Percentiles rank a stretch among this genome's conserved stretches.
Evolutionary conservation across 2,888 invertebrate species (phyloP).

Genomic region (Stenodema calcarata): DNA sequence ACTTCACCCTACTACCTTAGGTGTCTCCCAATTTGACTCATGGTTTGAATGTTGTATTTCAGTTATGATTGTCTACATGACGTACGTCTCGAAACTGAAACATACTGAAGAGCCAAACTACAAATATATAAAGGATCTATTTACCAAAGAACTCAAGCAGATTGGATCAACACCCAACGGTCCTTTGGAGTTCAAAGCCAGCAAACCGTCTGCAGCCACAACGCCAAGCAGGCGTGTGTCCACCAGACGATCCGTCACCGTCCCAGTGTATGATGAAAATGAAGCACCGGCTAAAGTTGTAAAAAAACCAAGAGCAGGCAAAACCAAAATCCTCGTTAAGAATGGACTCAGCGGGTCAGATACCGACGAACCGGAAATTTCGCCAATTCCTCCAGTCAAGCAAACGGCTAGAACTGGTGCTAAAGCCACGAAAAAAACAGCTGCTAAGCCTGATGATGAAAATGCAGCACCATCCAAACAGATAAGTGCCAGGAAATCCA

Average conservation of each 20-base stretch:
- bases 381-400: neutral
- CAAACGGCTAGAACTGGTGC: neutral
- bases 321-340: neutral
- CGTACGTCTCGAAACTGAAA: conserved; percentile 71
- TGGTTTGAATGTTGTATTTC: conserved; percentile 59
- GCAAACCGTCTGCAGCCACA: neutral
- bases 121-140: conserved; percentile 71
- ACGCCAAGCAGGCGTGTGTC: neutral
- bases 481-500: neutral
- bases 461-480: neutral
- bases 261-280: neutral
- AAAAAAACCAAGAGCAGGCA: neutral
- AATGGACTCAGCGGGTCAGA: neutral
- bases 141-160: conserved; percentile 71
- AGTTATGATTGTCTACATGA: conserved; percentile 73
- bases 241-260: neutral
- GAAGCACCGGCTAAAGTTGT: neutral
- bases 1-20: too few relatives aligned
- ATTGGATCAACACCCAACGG: conserved; percentile 64
- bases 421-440: neutral
- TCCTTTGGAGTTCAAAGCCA: conserved; percentile 67
- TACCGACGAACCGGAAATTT: neutral
- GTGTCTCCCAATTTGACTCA: too few relatives aligned
- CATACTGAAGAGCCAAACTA: conserved; percentile 79
- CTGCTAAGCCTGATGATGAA: neutral